phyloP scores from a whole-genome alignment of 2,797 vertebrate genomes.

The Neomorphus geoffroyi region DNA sequence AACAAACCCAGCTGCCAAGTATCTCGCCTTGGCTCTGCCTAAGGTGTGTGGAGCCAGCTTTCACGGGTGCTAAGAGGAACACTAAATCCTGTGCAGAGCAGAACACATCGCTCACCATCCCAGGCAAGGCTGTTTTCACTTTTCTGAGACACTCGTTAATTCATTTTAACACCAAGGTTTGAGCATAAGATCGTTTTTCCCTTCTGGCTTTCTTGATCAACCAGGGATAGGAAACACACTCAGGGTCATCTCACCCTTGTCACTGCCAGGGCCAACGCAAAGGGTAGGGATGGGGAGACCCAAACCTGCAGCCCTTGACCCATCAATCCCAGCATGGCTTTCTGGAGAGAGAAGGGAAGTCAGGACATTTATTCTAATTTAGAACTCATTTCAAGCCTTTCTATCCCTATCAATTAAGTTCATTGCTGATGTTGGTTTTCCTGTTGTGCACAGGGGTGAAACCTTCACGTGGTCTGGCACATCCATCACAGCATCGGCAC shows the following conservation, averaged over 20 bases:
- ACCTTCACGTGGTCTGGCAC: not conserved
- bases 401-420: not conserved
- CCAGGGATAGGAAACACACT: not conserved
- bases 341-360: not conserved
- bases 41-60: not conserved
- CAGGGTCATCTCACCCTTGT: not conserved
- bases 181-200: not conserved
- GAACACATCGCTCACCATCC: not conserved
- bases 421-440: not conserved
- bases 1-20: not conserved
- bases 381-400: not conserved
- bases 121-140: not conserved
- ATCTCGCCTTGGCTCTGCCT: constrained; percentile 5
- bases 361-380: not conserved
- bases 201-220: not conserved
- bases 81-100: not conserved
- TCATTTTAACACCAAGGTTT: not conserved
- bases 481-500: not conserved
- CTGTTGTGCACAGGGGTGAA: not conserved
- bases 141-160: not conserved
- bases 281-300: not conserved
- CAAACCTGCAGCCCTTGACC: not conserved
- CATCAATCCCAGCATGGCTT: not conserved
- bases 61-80: not conserved
- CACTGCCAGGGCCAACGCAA: not conserved